Evolutionary conservation across 2,797 vertebrate genomes (phyloP), one percentile per base, ranked within the genome.

Genomic region (Poecilia wingei): DNA sequence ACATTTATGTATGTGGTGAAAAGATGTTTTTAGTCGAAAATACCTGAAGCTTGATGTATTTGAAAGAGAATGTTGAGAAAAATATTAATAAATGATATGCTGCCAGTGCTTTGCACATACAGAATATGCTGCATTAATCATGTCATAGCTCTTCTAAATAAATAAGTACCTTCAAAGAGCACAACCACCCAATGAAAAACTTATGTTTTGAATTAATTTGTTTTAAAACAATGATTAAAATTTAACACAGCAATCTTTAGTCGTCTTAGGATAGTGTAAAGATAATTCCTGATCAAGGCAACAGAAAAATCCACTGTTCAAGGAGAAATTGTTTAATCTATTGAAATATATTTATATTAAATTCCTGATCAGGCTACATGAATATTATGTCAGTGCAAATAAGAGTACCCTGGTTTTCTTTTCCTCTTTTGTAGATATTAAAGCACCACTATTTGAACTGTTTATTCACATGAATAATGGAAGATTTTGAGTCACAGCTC

Each of bases 1-100:
- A 77, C 82, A 74, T 82, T 82, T 87, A 87, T 79, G 79, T 46
- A 45, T 66, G 76, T 73, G 14, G 36, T 68, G 36, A 75, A 78
- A 79, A 72, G 25, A 79, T 78, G 75, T 55, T 45, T 69, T 61
- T 49, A 0, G 31, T 22, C n/a, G 31, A 3, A 55, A 71, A 69
- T 49, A 75, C 33, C n/a, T 7, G 1, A 28, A n/a, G 39, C 22
- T 82, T 45, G 45, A 85, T 75, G 72, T 43, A 81, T 47, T 59
- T 78, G 10, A 33, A 75, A 82, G 57, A 39, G 2, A 72, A 53
- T 78, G n/a, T 64, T 22, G 22, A 53, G 70, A 72, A 13, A 66
- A 75, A 72, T 28, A 45, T 43, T 13, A 33, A 46, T 71, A 3
- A 70, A 45, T 46, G 31, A 6, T 1, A 57, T 13, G 3, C 31